These are phyloP conservation scores for Drosophila baimaii DNA, from an alignment of 1,140 invertebrate species.

Conservation along the genomic window DNA sequence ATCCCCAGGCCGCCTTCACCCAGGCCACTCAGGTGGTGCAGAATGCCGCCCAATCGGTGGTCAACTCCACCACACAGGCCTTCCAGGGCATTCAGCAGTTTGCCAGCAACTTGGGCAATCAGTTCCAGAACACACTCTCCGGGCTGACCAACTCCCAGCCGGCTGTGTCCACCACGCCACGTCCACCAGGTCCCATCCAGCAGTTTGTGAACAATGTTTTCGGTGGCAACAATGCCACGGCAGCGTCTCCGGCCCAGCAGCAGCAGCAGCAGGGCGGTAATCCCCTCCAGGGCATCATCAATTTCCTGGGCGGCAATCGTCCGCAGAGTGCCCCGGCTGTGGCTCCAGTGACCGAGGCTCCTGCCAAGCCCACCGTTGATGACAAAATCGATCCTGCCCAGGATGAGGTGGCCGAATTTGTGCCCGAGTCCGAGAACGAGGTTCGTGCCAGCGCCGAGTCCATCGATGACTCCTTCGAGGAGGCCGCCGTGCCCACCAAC, in stretches of 20 bases:
- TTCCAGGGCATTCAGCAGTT: constrained; percentile 81
- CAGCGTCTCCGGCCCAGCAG: constrained; percentile 45
- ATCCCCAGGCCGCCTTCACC: constrained; percentile 71
- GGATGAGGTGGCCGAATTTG: constrained; percentile 48
- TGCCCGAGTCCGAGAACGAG: constrained; percentile 61
- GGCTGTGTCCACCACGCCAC: constrained; percentile 63
- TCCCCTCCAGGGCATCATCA: constrained; percentile 57
- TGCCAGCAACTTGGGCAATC: constrained; percentile 74
- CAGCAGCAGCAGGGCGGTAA: constrained; percentile 64
- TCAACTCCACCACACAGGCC: constrained; percentile 73
- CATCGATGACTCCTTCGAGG: constrained; percentile 71
- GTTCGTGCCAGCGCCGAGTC: constrained; percentile 71
- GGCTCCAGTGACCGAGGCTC: constrained; percentile 29
- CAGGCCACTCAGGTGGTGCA: constrained; percentile 69
- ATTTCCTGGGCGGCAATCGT: constrained; percentile 76
- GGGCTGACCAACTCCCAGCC: constrained; percentile 61
- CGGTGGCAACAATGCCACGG: constrained; percentile 60
- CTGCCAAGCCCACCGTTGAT: constrained; percentile 51
- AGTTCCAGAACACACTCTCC: constrained; percentile 78
- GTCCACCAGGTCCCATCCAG: constrained; percentile 77
- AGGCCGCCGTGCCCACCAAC: constrained; percentile 66
- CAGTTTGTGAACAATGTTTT: constrained; percentile 76
- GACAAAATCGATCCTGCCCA: constrained; percentile 61
- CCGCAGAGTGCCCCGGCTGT: constrained; percentile 59
- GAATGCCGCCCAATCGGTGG: constrained; percentile 72